Evolutionary conservation across 2,113 vertebrate species (phyloP), one percentile per base, ranked within the genome.

Genomic region (Tor tambroides): DNA sequence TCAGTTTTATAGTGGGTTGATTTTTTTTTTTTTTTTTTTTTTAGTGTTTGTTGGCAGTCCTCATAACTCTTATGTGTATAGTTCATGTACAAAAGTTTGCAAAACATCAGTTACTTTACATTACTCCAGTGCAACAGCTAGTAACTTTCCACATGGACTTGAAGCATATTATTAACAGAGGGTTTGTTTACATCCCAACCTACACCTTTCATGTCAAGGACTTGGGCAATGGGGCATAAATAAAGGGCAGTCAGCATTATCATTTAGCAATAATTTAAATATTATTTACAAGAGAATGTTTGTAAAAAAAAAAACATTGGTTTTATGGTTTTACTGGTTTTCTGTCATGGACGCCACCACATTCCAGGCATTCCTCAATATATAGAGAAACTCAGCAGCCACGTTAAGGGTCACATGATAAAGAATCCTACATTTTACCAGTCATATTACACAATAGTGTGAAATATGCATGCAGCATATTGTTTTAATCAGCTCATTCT

Each of bases 71-170:
- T 65, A 14, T 6, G n/a, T n/a, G 0, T 69, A 6, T 67, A 67
- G 28, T 30, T 30, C 35, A 23, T 9, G 2, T 43, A 6, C 38
- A 43, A 14, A 75, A 26, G 72, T 28, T 46, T 15, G 2, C 23
- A 32, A 56, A 30, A 14, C 43, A n/a, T 26, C 6, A 51, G 14
- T 28, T 11, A 32, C 17, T 71, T 30, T 32, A 26, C 46, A 32
- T 32, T 10, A 32, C 11, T 28, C 8, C 28, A 79, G 19, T 35
- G 12, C 11, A 54, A 38, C 35, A 10, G 35, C 7, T 26, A 19
- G 79, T 46, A 80, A 67, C n/a, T 81, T 82, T 67, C n/a, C 80
- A 80, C 23, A 30, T 21, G 8, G 1, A 81, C 35, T 81, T 54
- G 9, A n/a, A 43, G 23, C 10, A 19, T 41, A 28, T 23, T 26